phyloP scores from a whole-genome alignment of 2,113 vertebrate genomes.

The Eudorcas thomsonii region DNA sequence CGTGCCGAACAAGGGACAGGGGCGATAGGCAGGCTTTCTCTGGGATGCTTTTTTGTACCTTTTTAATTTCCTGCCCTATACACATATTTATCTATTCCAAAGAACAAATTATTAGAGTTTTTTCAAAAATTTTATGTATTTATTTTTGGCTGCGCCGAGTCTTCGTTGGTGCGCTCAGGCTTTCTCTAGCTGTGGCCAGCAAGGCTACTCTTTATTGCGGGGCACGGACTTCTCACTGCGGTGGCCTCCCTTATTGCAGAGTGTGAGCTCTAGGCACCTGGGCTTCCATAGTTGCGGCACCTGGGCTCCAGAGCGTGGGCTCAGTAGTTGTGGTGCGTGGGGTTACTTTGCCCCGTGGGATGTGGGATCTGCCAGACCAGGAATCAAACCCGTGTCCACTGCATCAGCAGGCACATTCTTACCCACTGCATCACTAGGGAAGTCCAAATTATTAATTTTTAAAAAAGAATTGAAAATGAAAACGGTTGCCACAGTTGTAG shows the following conservation, averaged over 20 bases:
- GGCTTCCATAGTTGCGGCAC: accelerated
- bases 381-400: not conserved
- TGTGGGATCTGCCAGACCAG: not conserved
- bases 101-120: not conserved
- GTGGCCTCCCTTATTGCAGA: not conserved
- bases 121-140: not conserved
- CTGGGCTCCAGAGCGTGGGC: not conserved
- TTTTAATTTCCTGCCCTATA: not conserved
- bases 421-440: not conserved
- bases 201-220: not conserved
- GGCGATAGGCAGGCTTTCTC: not conserved
- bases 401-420: not conserved
- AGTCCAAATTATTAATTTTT: not conserved
- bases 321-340: not conserved
- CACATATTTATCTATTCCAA: not conserved
- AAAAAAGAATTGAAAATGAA: not conserved
- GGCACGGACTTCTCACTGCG: accelerated
- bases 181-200: not conserved
- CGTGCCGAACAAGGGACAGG: not conserved
- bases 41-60: not conserved
- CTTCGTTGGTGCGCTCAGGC: not conserved
- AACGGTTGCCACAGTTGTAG: accelerated
- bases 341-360: not conserved
- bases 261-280: not conserved
- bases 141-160: not conserved